These are phyloP conservation scores for Lasioglossum malachurum DNA, from an alignment of 2,888 invertebrate genomes.

Conservation along the genomic window DNA sequence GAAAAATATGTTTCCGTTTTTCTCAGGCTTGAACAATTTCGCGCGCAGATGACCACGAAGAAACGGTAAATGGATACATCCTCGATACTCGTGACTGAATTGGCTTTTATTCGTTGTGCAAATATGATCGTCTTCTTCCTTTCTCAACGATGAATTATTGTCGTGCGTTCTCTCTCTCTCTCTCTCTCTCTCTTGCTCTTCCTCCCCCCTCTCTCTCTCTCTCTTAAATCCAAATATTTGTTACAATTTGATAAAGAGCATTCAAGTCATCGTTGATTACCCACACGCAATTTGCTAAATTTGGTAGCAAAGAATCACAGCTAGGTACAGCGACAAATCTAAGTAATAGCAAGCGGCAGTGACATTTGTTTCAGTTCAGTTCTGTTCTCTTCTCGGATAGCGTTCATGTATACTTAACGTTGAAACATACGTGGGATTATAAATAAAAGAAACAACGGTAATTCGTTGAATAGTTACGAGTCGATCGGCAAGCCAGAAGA, in stretches of 20 bases:
- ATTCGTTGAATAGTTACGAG: conserved; percentile 38
- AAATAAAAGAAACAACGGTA: conserved; percentile 47
- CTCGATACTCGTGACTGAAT: conserved; percentile 44
- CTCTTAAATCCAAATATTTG: conserved; percentile 34
- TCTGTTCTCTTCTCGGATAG: conserved; percentile 58
- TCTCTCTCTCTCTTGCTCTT: conserved; percentile 36
- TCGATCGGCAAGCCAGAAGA: conserved; percentile 59
- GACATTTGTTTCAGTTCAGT: conserved; percentile 42
- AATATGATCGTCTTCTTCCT: conserved; percentile 18
- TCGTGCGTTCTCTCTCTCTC: conserved; percentile 51
- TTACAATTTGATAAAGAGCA: conserved; percentile 34
- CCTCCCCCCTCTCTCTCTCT: conserved; percentile 31
- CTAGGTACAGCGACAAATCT: conserved; percentile 74
- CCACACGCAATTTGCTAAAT: conserved; percentile 67
- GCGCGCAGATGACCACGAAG: conserved; percentile 49
- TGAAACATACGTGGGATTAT: conserved; percentile 59
- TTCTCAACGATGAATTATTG: conserved; percentile 60
- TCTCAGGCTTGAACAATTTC: conserved; percentile 25
- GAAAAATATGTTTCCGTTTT: conserved; percentile 39
- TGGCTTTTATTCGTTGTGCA: conserved; percentile 47
- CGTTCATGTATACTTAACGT: conserved; percentile 56
- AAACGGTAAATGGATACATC: conserved; percentile 39
- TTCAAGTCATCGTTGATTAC: conserved; percentile 56
- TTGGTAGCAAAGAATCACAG: conserved; percentile 76
- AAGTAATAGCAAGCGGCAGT: conserved; percentile 73